Evolutionary conservation across 2,113 vertebrate species (phyloP).

Genomic region (Brachyhypopomus occidentalis): DNA sequence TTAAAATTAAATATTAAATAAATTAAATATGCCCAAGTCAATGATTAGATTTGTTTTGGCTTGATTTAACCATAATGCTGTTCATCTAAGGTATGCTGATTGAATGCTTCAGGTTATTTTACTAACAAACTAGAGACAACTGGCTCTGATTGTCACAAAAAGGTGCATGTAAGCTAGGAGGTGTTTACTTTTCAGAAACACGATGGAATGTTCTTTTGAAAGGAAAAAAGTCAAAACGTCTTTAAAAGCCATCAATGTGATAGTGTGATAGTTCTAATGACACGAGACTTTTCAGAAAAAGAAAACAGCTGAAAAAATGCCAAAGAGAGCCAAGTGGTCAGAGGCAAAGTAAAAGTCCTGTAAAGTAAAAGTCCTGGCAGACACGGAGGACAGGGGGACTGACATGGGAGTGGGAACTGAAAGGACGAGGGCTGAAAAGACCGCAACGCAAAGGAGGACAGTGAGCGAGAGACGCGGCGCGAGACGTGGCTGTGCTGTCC

Average conservation of each 20-base stretch:
- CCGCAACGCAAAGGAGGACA: neutral
- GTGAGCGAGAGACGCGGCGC: neutral
- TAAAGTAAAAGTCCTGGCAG: neutral
- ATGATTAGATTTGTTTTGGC: conserved; percentile 16
- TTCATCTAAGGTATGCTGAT: neutral
- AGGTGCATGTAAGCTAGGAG: neutral
- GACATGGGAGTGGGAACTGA: neutral
- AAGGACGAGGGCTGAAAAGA: neutral
- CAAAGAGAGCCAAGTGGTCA: neutral
- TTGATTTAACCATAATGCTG: neutral
- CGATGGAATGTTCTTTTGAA: conserved; percentile 4
- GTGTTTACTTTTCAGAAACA: conserved; percentile 11
- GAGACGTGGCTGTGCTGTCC: conserved; percentile 5
- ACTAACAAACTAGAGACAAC: too few relatives aligned
- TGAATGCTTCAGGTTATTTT: neutral
- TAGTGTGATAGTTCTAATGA: neutral
- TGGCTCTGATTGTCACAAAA: conserved; percentile 49
- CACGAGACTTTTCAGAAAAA: neutral
- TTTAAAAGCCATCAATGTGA: neutral
- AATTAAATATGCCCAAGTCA: conserved; percentile 14
- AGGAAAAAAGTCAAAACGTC: neutral
- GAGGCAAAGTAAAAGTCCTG: neutral
- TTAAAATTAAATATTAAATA: conserved; percentile 46
- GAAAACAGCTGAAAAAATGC: neutral
- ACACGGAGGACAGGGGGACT: neutral